Evolutionary conservation across 2,113 vertebrate species (phyloP).

Genomic region (Archocentrus centrarchus): DNA sequence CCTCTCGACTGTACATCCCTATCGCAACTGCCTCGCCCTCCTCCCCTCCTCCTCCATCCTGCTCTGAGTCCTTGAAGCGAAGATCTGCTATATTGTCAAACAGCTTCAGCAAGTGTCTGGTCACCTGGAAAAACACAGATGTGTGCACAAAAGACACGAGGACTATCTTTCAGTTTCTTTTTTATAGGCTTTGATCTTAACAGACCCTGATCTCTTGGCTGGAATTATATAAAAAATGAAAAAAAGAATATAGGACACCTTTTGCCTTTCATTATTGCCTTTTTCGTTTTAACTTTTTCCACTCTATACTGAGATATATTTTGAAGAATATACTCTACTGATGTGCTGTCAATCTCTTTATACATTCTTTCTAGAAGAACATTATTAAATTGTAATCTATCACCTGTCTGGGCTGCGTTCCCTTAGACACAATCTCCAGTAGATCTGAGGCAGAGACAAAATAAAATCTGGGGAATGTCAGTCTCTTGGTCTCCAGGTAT

Average conservation of each 20-base stretch:
- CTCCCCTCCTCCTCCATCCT: conserved; percentile 42
- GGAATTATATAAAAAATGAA: neutral
- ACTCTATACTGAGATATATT: neutral
- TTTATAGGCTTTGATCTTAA: neutral
- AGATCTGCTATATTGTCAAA: conserved; percentile 83
- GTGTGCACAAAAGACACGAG: neutral
- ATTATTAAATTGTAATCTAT: neutral
- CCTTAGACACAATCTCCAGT: conserved; percentile 84
- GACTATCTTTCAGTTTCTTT: neutral
- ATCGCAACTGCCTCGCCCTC: conserved; percentile 52
- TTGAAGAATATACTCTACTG: neutral
- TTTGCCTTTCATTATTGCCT: conserved; percentile 7
- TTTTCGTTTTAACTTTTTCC: neutral
- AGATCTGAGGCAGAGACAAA: conserved; percentile 82
- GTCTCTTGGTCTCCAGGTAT: conserved; percentile 80
- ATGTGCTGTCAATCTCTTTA: neutral
- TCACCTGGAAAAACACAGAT: conserved; percentile 75
- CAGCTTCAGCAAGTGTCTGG: conserved; percentile 82
- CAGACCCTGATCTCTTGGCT: neutral
- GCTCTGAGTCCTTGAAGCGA: conserved; percentile 75
- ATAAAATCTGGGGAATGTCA: conserved; percentile 79
- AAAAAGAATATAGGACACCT: neutral
- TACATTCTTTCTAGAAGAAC: neutral
- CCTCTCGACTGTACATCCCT: conserved; percentile 83
- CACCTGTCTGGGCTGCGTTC: conserved; percentile 81